These are phyloP conservation scores for Trichosurus vulpecula DNA, from an alignment of 2,797 vertebrate species.

Conservation along the genomic window DNA sequence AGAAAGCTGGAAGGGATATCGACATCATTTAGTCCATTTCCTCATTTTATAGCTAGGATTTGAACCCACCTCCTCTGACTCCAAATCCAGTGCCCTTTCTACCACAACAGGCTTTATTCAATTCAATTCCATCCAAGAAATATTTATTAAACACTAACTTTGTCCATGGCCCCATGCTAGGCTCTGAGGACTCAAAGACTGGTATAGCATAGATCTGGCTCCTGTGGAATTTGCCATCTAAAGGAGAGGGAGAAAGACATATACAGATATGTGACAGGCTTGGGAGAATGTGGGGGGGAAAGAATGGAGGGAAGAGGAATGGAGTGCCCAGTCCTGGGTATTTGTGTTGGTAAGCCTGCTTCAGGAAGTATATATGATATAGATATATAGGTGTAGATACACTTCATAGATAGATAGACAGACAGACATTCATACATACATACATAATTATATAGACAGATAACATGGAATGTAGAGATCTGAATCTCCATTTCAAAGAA, in stretches of 20 bases:
- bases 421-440: too few species aligned
- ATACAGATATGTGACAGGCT: background rate
- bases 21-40: background rate
- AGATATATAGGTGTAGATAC: too few species aligned
- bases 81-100: background rate
- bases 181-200: background rate
- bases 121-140: background rate
- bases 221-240: too few species aligned
- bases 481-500: background rate
- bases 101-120: background rate
- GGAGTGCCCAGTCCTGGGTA: background rate
- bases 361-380: too few species aligned
- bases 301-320: too few species aligned
- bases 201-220: background rate
- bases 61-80: background rate
- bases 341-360: background rate
- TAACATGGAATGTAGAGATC: background rate
- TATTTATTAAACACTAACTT: background rate
- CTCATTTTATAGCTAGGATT: background rate
- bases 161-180: background rate
- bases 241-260: too few species aligned
- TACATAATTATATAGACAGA: too few species aligned
- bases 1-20: background rate
- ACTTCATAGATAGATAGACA: too few species aligned
- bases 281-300: accelerated